Conservation (phyloP, 2,797 vertebrate species). For the Coregonus suidteri region DNA sequence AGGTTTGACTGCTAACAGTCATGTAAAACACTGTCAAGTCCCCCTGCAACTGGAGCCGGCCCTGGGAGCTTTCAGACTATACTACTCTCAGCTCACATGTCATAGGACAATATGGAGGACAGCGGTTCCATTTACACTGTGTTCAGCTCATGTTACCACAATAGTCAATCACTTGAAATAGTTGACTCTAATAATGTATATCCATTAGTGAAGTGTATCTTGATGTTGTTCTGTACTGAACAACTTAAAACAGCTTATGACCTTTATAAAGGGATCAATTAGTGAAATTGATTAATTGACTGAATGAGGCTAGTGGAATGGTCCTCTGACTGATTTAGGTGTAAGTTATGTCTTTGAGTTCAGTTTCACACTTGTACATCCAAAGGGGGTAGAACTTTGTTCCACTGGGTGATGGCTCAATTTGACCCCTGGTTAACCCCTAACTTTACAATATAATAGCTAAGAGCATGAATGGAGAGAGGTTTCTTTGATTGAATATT, state of each 20-base stretch:
- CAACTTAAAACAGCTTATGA: not conserved
- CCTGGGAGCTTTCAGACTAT: constrained; percentile 10
- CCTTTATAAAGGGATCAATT: not conserved
- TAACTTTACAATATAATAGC: not conserved
- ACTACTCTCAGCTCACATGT: constrained; percentile 4
- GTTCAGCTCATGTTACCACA: not conserved
- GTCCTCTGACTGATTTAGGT: constrained; percentile 5
- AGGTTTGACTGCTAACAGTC: constrained; percentile 52
- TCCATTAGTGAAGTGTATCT: constrained; percentile 3
- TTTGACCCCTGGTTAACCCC: constrained; percentile 13
- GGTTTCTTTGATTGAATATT: not conserved
- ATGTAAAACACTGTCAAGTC: constrained; percentile 50
- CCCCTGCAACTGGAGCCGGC: constrained; percentile 31
- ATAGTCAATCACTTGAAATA: not conserved
- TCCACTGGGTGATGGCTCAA: not conserved
- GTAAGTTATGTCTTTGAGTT: not conserved
- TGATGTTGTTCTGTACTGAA: constrained; percentile 2
- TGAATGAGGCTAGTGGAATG: not conserved
- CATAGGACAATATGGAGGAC: constrained; percentile 7
- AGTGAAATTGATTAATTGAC: constrained; percentile 13
- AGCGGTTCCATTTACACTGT: not conserved
- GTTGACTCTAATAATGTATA: constrained; percentile 6
- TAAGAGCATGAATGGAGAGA: not conserved
- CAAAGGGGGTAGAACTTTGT: not conserved
- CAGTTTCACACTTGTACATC: not conserved